Percentiles rank a stretch among this genome's conserved stretches.
phyloP scores from a whole-genome alignment of 1,140 invertebrate species.

The Drosophila navojoa region DNA sequence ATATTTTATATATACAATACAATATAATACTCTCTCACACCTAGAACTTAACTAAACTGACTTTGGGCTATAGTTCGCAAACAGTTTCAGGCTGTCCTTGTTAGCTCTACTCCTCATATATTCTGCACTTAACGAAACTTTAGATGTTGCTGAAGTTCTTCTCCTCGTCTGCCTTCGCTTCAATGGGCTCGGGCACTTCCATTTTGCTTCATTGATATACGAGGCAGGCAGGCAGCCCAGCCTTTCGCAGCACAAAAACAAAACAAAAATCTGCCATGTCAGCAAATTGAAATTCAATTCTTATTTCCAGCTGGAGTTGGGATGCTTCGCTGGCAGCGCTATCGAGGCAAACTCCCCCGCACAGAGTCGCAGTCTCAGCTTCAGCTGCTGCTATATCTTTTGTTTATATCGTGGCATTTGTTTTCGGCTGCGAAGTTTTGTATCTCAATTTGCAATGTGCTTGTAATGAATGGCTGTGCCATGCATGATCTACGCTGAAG shows the following conservation, averaged over 20 bases:
- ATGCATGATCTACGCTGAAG: conserved; percentile 19
- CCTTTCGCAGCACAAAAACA: too few species aligned
- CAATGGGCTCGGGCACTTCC: not conserved
- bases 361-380: conserved; percentile 8
- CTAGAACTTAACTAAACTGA: too few species aligned
- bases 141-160: too few species aligned
- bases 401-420: conserved; percentile 16
- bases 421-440: conserved; percentile 40
- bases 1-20: too few species aligned
- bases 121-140: too few species aligned
- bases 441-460: conserved; percentile 55
- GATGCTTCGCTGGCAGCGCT: conserved; percentile 7
- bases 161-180: not conserved
- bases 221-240: not conserved
- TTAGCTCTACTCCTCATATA: too few species aligned
- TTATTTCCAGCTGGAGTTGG: conserved; percentile 7
- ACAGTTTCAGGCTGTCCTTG: too few species aligned
- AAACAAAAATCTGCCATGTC: conserved; percentile 12
- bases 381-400: conserved; percentile 18
- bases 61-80: too few species aligned
- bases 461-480: conserved; percentile 49
- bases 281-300: conserved; percentile 57
- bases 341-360: conserved; percentile 32
- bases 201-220: not conserved
- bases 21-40: too few species aligned